phyloP scores from a whole-genome alignment of 2,797 vertebrate genomes.

The Myiothlypis coronata region DNA sequence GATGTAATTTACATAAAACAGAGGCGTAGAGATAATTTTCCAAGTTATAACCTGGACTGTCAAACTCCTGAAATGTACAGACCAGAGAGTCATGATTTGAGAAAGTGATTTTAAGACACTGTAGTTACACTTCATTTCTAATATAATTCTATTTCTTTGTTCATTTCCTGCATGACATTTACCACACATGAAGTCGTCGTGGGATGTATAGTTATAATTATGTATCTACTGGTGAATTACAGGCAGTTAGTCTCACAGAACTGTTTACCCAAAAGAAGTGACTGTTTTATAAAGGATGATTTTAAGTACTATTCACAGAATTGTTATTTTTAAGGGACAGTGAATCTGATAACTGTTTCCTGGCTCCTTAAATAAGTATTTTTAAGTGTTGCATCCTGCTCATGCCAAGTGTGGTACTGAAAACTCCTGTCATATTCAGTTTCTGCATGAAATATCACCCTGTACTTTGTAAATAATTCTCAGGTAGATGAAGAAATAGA shows the following conservation, averaged over 20 bases:
- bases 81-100: not conserved
- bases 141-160: slow-evolving; percentile 38
- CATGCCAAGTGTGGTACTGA: not conserved
- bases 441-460: not conserved
- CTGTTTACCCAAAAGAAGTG: slow-evolving; percentile 13
- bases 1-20: slow-evolving; percentile 15
- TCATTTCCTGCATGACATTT: slow-evolving; percentile 46
- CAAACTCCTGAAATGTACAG: not conserved
- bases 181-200: not conserved
- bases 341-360: not conserved
- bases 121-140: slow-evolving; percentile 16
- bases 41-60: not conserved
- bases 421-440: not conserved
- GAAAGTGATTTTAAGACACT: slow-evolving; percentile 11
- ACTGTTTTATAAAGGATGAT: not conserved
- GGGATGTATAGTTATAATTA: slow-evolving; percentile 15
- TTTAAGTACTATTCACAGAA: not conserved
- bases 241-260: not conserved
- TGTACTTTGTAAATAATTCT: not conserved
- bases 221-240: not conserved
- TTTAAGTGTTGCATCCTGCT: not conserved
- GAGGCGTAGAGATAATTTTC: slow-evolving; percentile 26
- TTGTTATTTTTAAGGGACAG: slow-evolving; percentile 8
- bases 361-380: not conserved
- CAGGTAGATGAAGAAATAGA: not conserved